These are phyloP conservation scores for Colius striatus DNA, from an alignment of 2,113 vertebrate species.

Conservation along the genomic window DNA sequence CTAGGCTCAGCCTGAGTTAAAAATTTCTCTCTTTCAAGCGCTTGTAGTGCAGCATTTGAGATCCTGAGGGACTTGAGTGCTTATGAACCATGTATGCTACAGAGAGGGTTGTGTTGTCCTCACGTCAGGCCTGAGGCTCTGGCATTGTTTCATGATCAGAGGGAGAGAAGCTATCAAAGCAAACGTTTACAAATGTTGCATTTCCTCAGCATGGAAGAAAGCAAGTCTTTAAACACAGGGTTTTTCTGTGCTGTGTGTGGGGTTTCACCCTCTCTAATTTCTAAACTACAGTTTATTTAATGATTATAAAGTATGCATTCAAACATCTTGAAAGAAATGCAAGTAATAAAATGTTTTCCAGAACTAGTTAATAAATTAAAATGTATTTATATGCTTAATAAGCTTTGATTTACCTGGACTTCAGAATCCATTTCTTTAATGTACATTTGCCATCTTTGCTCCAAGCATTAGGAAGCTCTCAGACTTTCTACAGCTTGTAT, in stretches of 20 bases:
- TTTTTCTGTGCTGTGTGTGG: background rate
- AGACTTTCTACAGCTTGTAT: background rate
- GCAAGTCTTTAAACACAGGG: background rate
- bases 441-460: background rate
- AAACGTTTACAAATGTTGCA: background rate
- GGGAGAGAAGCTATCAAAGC: background rate
- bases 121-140: background rate
- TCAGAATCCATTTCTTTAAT: background rate
- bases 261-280: background rate
- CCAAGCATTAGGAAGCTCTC: background rate
- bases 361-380: background rate
- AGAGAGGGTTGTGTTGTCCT: background rate
- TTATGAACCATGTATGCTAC: background rate
- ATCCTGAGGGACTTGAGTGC: background rate
- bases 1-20: background rate
- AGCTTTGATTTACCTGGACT: background rate
- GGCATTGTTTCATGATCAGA: background rate
- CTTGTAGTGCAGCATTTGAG: accelerated
- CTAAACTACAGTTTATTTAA: background rate
- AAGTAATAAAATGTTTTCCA: background rate
- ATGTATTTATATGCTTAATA: background rate
- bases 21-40: background rate
- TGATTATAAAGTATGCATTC: background rate
- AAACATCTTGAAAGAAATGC: background rate
- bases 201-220: background rate